Evolutionary conservation across 1,140 invertebrate species (phyloP).

Genomic region (Anastatus disparis): DNA sequence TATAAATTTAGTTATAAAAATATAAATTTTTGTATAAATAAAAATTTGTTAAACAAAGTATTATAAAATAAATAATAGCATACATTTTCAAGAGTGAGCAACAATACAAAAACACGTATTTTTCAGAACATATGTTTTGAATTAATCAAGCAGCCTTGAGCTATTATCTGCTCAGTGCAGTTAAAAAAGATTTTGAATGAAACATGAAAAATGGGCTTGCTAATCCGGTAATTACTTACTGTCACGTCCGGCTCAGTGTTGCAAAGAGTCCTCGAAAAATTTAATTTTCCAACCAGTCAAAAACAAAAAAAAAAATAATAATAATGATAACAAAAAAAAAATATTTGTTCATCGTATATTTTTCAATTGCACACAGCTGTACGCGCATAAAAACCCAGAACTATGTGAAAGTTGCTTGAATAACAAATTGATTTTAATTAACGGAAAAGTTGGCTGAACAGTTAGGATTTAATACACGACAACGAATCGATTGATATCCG

Average conservation of each 20-base stretch:
- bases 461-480: conserved; percentile 9
- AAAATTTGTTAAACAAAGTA: no score
- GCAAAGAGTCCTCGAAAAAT: conserved; percentile 12
- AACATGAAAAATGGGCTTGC: neutral
- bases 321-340: no score
- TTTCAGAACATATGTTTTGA: neutral
- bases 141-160: neutral
- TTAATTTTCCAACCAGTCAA: neutral
- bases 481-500: conserved; percentile 33
- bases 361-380: neutral
- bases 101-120: no score
- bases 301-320: neutral
- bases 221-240: conserved; percentile 11
- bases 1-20: no score
- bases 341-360: neutral
- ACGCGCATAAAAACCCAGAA: no score
- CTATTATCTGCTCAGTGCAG: neutral
- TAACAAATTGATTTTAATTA: conserved; percentile 35
- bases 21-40: no score
- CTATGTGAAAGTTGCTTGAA: no score
- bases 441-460: conserved; percentile 4
- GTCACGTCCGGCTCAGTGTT: neutral
- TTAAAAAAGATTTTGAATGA: neutral
- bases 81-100: no score
- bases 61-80: no score